These are phyloP conservation scores for Ciconia nigra DNA, from an alignment of 2,797 vertebrate genomes.

Conservation along the genomic window DNA sequence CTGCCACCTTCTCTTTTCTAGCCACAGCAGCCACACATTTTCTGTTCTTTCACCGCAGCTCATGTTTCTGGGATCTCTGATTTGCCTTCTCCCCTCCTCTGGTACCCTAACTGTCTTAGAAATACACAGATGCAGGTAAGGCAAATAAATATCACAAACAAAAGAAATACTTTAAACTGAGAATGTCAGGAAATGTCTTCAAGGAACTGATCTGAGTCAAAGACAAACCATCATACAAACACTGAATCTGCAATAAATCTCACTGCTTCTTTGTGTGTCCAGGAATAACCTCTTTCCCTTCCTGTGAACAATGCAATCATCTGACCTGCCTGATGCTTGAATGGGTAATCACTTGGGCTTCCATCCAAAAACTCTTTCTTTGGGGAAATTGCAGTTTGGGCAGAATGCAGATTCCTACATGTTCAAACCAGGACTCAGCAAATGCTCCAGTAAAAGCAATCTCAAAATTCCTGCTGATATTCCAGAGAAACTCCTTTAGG, in stretches of 20 bases:
- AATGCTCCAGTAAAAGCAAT: background rate
- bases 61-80: background rate
- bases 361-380: background rate
- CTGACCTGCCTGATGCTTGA: background rate
- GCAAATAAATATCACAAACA: background rate
- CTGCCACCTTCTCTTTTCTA: background rate
- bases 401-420: background rate
- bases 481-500: background rate
- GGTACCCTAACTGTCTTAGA: accelerated
- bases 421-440: background rate
- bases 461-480: background rate
- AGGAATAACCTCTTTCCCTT: background rate
- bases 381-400: background rate
- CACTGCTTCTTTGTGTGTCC: background rate
- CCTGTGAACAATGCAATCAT: accelerated
- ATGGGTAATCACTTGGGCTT: background rate
- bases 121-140: background rate
- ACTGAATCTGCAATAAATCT: background rate
- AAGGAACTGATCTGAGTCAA: background rate
- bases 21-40: background rate
- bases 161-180: background rate
- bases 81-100: background rate
- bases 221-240: accelerated
- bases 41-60: background rate
- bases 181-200: background rate